Conservation (phyloP, 2,888 invertebrate genomes). For the Cheilosia vulpina region DNA sequence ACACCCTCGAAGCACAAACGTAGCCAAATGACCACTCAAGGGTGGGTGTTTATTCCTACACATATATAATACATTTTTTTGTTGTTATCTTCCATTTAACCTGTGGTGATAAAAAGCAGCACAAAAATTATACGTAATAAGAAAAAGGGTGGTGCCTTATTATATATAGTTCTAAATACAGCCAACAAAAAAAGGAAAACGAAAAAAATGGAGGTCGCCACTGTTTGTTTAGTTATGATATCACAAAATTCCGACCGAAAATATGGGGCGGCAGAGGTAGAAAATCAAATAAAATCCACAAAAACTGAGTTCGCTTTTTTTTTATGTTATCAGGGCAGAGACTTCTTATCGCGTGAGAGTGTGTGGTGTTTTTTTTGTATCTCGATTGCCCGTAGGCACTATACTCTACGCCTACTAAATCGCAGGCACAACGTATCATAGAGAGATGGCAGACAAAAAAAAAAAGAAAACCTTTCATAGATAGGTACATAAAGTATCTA, state of each 20-base stretch:
- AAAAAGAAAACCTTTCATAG: conserved; percentile 4
- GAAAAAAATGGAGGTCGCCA: conserved; percentile 68
- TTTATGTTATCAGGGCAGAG: conserved; percentile 63
- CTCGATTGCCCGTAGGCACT: conserved; percentile 55
- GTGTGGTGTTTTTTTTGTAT: conserved; percentile 25
- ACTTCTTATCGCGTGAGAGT: conserved; percentile 63
- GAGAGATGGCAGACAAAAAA: too few species aligned
- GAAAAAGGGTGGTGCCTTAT: conserved; percentile 73
- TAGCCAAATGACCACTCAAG: conserved; percentile 74
- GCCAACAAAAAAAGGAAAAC: conserved; percentile 15
- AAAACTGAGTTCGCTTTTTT: conserved; percentile 42
- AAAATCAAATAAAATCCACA: conserved; percentile 28
- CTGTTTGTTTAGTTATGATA: conserved; percentile 72
- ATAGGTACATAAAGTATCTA: conserved; percentile 41
- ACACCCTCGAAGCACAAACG: conserved; percentile 64
- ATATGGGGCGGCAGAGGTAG: conserved; percentile 58
- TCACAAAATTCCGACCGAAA: conserved; percentile 61
- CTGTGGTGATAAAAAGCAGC: conserved; percentile 73
- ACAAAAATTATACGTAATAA: conserved; percentile 40
- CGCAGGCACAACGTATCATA: conserved; percentile 53
- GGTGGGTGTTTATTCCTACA: conserved; percentile 61
- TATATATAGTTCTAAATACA: conserved; percentile 26
- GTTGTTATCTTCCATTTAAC: conserved; percentile 62
- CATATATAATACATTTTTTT: not conserved
- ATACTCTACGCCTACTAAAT: conserved; percentile 72